A percentile compares a stretch with the other conserved stretches of the same genome.
phyloP scores from a whole-genome alignment of 2,797 vertebrate species.

The Otolemur crassicaudatus region DNA sequence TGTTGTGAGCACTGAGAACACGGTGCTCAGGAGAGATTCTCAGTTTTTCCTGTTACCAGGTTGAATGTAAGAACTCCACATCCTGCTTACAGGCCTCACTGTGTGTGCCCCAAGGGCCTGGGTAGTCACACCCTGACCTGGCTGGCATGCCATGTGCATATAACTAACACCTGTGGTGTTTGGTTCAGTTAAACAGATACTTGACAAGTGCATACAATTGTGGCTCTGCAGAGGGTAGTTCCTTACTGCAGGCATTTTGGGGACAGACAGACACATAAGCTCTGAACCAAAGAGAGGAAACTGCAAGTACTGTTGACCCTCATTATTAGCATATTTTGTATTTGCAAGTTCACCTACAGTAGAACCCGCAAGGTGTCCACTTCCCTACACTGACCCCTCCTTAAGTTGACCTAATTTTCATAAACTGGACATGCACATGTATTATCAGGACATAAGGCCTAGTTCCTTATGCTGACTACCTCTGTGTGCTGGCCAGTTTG shows the following conservation, averaged over 20 bases:
- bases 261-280: neutral
- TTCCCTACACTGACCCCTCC: no score
- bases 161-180: neutral
- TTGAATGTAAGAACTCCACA: neutral
- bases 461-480: no score
- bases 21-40: neutral
- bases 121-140: accelerated
- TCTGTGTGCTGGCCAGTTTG: no score
- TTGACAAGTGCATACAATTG: neutral
- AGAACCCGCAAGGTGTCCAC: no score
- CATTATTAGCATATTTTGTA: neutral
- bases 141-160: neutral
- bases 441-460: no score
- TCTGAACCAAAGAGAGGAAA: neutral
- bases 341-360: neutral
- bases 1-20: neutral
- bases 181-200: neutral
- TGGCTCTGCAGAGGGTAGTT: neutral
- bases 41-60: neutral
- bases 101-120: no score
- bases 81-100: neutral
- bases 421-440: no score
- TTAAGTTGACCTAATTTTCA: no score
- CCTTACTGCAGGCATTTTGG: neutral
- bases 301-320: neutral